Conservation (phyloP, 1,140 invertebrate genomes). For the Schlechtendalia chinensis region DNA sequence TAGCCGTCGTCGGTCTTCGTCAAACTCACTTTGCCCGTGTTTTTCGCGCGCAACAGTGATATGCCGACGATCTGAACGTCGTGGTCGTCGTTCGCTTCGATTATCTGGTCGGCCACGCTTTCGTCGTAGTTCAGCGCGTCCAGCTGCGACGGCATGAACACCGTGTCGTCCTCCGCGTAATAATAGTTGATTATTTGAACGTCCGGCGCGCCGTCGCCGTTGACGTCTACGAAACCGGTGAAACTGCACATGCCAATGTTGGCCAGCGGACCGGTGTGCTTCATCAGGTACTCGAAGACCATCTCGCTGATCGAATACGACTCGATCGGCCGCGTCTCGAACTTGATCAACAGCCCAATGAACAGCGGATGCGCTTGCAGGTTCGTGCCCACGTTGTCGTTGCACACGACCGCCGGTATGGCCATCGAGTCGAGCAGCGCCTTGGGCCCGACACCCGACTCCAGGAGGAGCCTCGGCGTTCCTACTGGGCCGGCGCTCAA, state of each 20-base stretch:
- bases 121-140: constrained; percentile 60
- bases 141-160: constrained; percentile 39
- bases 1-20: constrained; percentile 57
- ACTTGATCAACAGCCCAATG: constrained; percentile 13
- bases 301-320: constrained; percentile 39
- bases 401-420: constrained; percentile 57
- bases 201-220: constrained; percentile 7
- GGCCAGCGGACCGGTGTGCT: constrained; percentile 19
- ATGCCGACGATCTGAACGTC: constrained; percentile 61
- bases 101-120: constrained; percentile 66
- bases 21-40: constrained; percentile 59
- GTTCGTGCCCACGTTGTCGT: constrained; percentile 70
- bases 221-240: constrained; percentile 27
- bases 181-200: constrained; percentile 29
- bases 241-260: constrained; percentile 24
- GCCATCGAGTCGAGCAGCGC: constrained; percentile 52
- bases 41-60: constrained; percentile 59
- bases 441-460: constrained; percentile 57
- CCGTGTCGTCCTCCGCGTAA: constrained; percentile 25
- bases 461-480: constrained; percentile 65
- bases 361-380: constrained; percentile 67
- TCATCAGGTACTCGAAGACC: constrained; percentile 39
- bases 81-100: constrained; percentile 58
- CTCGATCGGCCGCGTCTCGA: neutral
- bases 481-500: constrained; percentile 70